Base-by-base conservation (phyloP, 2,113 vertebrate species). In the Illadopsis cleaveri region DNA sequence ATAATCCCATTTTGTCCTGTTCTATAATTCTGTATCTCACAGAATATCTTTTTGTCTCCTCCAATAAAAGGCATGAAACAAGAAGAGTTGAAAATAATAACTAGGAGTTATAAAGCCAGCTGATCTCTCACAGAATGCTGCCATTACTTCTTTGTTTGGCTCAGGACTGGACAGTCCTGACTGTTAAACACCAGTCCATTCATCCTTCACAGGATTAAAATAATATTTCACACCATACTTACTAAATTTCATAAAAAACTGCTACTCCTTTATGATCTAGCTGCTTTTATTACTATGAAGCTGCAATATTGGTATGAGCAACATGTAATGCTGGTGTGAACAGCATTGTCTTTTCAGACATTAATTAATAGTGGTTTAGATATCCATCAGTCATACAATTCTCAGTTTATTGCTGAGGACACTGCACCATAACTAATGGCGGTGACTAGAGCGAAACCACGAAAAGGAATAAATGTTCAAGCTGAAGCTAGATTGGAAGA, bases 311-410 rank as follows among this genome's bases (percentile, higher is more conserved):
- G 25, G 5, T 66, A n/a, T 19, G 42, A 83, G 47, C 5, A 64
- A 37, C 0, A 0, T 24, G 28, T 33, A 56, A 64, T 35, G 31
- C 17, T 62, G 15, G 54, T 54, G 21, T 2, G 2, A 89, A 50
- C 14, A 71, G 10, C 13, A 9, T 4, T 54, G 38, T 42, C 37
- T 73, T 76, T 90, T 69, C 51, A 66, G 42, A 57, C 30, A 17
- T 82, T 35, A 72, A 40, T 8, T 73, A 51, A 40, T 69, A 48
- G 50, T 54, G 53, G 3, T 40, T 40, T 66, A 65, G 62, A 38
- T 37, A 70, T 4, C 37, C 14, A 61, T 72, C n/a, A 48, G 15
- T 45, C 30, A 22, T 18, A 30, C 5, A 72, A 45, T 35, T 51
- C 21, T 45, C 24, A 40, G 16, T 19, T 70, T 70, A 57, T 12